Conservation (phyloP, 2,888 invertebrate species). For the Latrodectus elegans region DNA sequence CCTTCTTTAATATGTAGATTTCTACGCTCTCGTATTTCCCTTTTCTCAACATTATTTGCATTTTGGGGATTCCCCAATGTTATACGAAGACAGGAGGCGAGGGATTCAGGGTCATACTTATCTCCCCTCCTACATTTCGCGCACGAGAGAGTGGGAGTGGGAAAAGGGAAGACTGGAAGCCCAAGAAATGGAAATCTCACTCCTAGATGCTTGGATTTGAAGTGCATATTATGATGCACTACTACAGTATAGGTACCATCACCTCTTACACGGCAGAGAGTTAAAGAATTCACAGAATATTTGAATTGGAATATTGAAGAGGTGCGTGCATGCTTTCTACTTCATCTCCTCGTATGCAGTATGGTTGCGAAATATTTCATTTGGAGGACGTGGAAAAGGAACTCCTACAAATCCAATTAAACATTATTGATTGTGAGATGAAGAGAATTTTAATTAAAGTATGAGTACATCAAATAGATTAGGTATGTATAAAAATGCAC, state of each 20-base stretch:
- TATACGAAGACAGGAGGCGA: neutral
- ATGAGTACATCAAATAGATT: too few species aligned
- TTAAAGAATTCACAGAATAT: neutral
- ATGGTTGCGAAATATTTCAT: too few species aligned
- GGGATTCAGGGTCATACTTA: constrained; percentile 18
- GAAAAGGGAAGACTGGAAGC: constrained; percentile 1
- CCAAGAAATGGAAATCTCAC: neutral
- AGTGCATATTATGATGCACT: constrained; percentile 32
- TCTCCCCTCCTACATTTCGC: constrained; percentile 2
- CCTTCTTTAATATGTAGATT: constrained; percentile 58
- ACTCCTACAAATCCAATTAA: too few species aligned
- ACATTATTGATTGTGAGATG: too few species aligned
- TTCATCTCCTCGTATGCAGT: too few species aligned
- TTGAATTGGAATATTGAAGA: too few species aligned
- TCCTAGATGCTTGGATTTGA: constrained; percentile 7
- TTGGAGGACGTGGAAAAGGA: too few species aligned
- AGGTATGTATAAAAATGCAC: too few species aligned
- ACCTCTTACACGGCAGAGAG: neutral
- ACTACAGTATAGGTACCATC: neutral
- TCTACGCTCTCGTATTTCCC: constrained; percentile 7
- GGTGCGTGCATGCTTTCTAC: too few species aligned
- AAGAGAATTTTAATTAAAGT: too few species aligned
- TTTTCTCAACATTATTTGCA: constrained; percentile 55
- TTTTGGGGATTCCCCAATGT: constrained; percentile 29
- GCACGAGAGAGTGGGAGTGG: constrained; percentile 1